Evolutionary conservation across 2,113 vertebrate species (phyloP), one percentile per base, ranked within the genome.

Genomic region (Bufo bufo): DNA sequence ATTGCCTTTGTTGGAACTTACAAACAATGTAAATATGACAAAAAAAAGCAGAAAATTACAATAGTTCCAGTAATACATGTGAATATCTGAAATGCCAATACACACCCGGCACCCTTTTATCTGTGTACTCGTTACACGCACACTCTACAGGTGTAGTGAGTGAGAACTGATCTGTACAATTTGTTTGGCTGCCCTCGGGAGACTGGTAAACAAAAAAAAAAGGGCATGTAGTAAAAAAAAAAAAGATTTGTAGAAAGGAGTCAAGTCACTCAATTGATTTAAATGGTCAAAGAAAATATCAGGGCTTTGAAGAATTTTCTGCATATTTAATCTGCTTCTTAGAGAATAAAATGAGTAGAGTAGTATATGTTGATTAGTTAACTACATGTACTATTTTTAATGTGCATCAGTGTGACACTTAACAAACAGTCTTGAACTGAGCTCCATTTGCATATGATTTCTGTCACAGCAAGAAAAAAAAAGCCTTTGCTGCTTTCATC

Each of bases 381-480:
- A 91, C 20, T 80, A 93, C 92, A 92, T 87, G 84, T 90, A 87
- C 90, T 93, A 63, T 90, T 91, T 91, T 94, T 93, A 94, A 92
- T 91, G 92, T 92, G 94, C 91, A 86, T 86, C 74, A 84, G 91
- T 63, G 88, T 92, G 93, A 92, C 92, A 90, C 90, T 94, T 92
- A 92, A 92, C 93, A 94, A 94, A 94, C 91, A 92, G 90, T 91
- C 90, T 94, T 93, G 93, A 93, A 93, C 90, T 92, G 91, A 93
- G 90, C 89, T 92, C 88, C 90, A 94, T 94, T 95, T 92, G 90
- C 91, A 92, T 94, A 93, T 94, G 92, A 93, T 93, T 94, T 94
- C 93, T 93, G 90, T 92, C 87, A 92, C 87, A 91, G 90, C 91
- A 92, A 92, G 91, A 89, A 94, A 91, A 88, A 88, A 33, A 92